Evolutionary conservation across 2,888 invertebrate species (phyloP).

Genomic region (Drosophila neonasuta): DNA sequence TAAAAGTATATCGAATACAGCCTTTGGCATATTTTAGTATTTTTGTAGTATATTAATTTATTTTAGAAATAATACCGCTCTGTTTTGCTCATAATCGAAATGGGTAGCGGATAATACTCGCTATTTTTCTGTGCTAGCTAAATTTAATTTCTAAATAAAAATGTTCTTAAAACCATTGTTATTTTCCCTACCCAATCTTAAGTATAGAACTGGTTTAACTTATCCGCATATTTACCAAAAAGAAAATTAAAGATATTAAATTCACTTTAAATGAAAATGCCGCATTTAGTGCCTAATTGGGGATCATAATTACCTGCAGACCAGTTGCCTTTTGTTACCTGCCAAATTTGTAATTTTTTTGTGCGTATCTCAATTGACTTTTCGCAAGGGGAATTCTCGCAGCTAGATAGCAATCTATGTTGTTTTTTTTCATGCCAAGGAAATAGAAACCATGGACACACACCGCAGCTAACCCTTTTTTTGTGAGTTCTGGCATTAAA

Average conservation of each 20-base stretch:
- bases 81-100: not conserved
- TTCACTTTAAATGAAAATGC: conserved; percentile 23
- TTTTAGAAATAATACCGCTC: no score
- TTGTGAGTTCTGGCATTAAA: conserved; percentile 41
- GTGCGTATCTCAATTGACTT: conserved; percentile 34
- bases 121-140: not conserved
- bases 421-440: conserved; percentile 33
- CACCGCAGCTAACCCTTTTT: conserved; percentile 35
- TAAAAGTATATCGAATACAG: no score
- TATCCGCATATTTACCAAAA: not conserved
- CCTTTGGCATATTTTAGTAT: no score
- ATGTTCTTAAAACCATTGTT: not conserved
- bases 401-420: conserved; percentile 38
- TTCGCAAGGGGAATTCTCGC: conserved; percentile 36
- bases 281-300: conserved; percentile 48
- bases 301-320: conserved; percentile 30
- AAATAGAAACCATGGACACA: conserved; percentile 36
- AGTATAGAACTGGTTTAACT: not conserved
- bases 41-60: no score
- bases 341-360: conserved; percentile 24
- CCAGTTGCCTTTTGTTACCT: conserved; percentile 25
- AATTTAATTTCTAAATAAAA: not conserved
- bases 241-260: not conserved
- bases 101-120: no score
- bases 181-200: not conserved